Evolutionary conservation across 2,113 vertebrate genomes (phyloP), one percentile per base, ranked within the genome.

Genomic region (Lamprologus callipterus): DNA sequence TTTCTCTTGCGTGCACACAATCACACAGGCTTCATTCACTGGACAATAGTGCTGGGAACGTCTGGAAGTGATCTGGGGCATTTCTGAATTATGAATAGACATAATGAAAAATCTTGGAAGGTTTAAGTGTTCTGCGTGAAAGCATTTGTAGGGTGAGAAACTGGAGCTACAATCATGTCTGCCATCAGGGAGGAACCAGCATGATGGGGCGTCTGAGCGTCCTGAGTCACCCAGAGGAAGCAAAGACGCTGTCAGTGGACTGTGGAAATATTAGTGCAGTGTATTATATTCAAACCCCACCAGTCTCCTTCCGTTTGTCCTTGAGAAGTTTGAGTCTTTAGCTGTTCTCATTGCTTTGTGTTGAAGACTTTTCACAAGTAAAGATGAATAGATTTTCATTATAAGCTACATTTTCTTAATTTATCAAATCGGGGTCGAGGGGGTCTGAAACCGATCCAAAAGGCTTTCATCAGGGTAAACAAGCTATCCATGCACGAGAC

Each of bases 11-110:
- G 60, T 79, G 83, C 26, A 49, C 78, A 31, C 81, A 31, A 84
- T 85, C 65, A 91, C 85, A 87, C 75, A 85, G 60, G 28, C 70
- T 81, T 42, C 79, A 87, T 89, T 90, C 57, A 91, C 70, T 14
- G 10, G 9, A 37, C 63, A 33, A 26, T 45, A 79, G 23, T 14
- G 23, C 33, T 63, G 51, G 82, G 35, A 75, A 58, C 4, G 12
- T 83, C 82, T 82, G 63, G 54, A 80, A 88, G 81, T 11, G 42
- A 54, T 87, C 9, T 19, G 10, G 33, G 7, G 9, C 4, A 57
- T 26, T 37, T 88, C 85, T 82, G n/a, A 84, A 83, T 87, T 28
- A 78, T 68, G 53, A 81, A 78, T 37, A 70, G 21, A 70, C 23
- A 81, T 82, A 55, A 84, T 8, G 16, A 82, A 45, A 57, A 49